Percentiles rank a stretch among this genome's conserved stretches.
phyloP scores from a whole-genome alignment of 2,797 vertebrate genomes.

The Lepidocolaptes lacrymiger region DNA sequence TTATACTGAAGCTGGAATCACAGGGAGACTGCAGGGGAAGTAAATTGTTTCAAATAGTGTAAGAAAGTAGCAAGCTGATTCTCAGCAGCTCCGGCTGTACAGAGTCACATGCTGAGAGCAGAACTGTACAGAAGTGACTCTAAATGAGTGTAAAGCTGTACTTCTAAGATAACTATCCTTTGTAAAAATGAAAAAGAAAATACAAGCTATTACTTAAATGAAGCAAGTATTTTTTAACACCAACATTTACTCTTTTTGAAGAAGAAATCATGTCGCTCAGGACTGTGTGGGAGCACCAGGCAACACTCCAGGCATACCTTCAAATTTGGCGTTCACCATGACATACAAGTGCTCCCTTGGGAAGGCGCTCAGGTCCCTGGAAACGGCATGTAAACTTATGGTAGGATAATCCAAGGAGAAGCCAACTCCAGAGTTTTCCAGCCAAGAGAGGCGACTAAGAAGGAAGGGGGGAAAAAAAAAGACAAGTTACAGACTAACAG shows the following conservation, averaged over 20 bases:
- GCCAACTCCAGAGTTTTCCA: conserved; percentile 89
- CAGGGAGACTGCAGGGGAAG: neutral
- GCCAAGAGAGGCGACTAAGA: conserved; percentile 89
- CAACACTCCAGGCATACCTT: conserved; percentile 60
- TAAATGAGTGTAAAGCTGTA: neutral
- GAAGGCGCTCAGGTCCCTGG: conserved; percentile 86
- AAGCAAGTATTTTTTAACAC: neutral
- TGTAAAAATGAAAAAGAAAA: neutral
- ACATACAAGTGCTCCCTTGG: conserved; percentile 94
- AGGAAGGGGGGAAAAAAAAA: neutral
- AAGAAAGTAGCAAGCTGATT: neutral
- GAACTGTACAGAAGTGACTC: neutral
- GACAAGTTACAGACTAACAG: neutral
- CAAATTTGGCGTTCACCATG: conserved; percentile 92
- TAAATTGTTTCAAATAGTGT: neutral
- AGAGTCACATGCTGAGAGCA: neutral
- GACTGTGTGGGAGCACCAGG: fast-evolving
- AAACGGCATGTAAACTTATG: conserved; percentile 94
- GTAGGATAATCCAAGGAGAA: conserved; percentile 93
- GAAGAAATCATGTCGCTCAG: fast-evolving
- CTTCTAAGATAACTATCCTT: neutral
- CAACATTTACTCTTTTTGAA: neutral
- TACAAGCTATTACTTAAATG: neutral
- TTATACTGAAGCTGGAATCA: neutral
- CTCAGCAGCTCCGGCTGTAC: neutral